Conservation (phyloP, 1,140 invertebrate genomes). For the Drosophila murphyi region DNA sequence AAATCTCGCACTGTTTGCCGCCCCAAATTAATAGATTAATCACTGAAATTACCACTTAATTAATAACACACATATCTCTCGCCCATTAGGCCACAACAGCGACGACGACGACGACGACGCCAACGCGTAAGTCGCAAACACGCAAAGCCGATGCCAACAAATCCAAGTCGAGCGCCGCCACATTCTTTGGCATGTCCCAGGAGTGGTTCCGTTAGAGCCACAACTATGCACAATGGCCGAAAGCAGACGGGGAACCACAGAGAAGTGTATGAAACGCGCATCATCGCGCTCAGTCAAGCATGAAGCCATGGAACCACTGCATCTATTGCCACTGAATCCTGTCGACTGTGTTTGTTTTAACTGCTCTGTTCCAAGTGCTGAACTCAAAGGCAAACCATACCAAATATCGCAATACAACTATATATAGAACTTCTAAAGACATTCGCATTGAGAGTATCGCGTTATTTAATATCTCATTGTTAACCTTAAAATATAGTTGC, state of each 20-base stretch:
- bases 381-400: slow-evolving; percentile 31
- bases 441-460: background rate
- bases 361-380: slow-evolving; percentile 50
- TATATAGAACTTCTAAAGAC: background rate
- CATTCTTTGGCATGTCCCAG: slow-evolving; percentile 91
- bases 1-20: slow-evolving; percentile 51
- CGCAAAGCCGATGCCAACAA: slow-evolving; percentile 69
- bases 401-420: slow-evolving; percentile 3
- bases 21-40: slow-evolving; percentile 79
- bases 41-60: slow-evolving; percentile 76
- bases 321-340: background rate
- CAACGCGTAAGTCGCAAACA: slow-evolving; percentile 62
- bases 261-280: slow-evolving; percentile 44
- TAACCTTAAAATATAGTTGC: slow-evolving; percentile 39
- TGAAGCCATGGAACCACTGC: slow-evolving; percentile 24
- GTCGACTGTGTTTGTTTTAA: slow-evolving; percentile 18
- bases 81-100: slow-evolving; percentile 26
- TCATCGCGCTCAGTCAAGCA: slow-evolving; percentile 37
- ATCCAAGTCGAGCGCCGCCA: slow-evolving; percentile 87
- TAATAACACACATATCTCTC: slow-evolving; percentile 63
- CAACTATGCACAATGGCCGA: background rate
- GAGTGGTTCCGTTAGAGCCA: slow-evolving; percentile 88
- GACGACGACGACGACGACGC: slow-evolving; percentile 35
- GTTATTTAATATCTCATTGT: slow-evolving; percentile 46
- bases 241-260: slow-evolving; percentile 45